phyloP scores from a whole-genome alignment of 2,888 invertebrate genomes.

The Notodromas monacha region DNA sequence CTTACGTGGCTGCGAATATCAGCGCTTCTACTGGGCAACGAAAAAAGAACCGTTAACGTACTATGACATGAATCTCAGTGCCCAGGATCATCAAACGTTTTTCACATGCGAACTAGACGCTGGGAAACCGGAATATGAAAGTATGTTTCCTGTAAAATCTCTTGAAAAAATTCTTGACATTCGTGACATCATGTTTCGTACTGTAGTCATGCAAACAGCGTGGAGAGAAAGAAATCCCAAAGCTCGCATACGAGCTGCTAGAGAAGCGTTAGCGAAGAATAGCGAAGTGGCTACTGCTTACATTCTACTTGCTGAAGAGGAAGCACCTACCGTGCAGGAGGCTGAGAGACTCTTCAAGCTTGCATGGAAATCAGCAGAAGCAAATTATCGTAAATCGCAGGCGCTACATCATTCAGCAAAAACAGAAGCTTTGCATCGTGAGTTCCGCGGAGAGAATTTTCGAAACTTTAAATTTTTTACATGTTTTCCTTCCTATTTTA shows the following conservation, averaged over 20 bases:
- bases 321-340: constrained; percentile 64
- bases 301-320: constrained; percentile 80
- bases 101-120: constrained; percentile 67
- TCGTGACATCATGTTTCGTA: constrained; percentile 5
- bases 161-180: background rate
- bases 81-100: constrained; percentile 90
- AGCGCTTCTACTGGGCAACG: constrained; percentile 62
- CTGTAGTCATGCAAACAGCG: constrained; percentile 64
- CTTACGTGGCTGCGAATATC: constrained; percentile 82
- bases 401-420: constrained; percentile 34
- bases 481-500: too few species aligned
- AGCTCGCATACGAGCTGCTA: constrained; percentile 62
- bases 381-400: constrained; percentile 44
- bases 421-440: constrained; percentile 36
- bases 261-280: constrained; percentile 49
- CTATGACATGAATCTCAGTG: constrained; percentile 94
- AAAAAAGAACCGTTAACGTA: constrained; percentile 82
- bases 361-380: constrained; percentile 49
- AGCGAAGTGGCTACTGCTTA: constrained; percentile 78
- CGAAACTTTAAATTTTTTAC: too few species aligned
- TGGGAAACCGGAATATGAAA: constrained; percentile 57
- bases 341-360: constrained; percentile 48
- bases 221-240: constrained; percentile 80
- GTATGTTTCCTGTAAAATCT: constrained; percentile 14
- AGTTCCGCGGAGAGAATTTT: constrained; percentile 10